Base-by-base conservation (phyloP, 2,113 vertebrate species). In the Silurus glanis region DNA sequence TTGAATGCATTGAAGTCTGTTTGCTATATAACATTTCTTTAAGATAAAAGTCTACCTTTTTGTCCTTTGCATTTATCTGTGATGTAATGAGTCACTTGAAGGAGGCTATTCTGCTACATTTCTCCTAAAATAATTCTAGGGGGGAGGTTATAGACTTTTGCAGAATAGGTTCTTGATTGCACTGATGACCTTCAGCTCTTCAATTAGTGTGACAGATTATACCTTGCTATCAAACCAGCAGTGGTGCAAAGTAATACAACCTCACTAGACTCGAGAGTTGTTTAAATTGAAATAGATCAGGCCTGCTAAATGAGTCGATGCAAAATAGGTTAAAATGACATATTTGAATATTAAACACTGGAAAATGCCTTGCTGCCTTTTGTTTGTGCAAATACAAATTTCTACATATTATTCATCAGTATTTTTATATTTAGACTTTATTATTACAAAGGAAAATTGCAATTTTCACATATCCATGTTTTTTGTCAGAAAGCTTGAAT, bases 141-240 rank as follows among this genome's bases (percentile, higher is more conserved):
- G 23, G 8, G 49, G 6, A 21, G 56, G 17, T 51, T 62, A 19
- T 76, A 79, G 25, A 66, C 28, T 59, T 80, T n/a, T 47, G 64
- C 2, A 37, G 76, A 25, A 79, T 56, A 67, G 74, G 21, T 80
- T 80, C 64, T 53, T 71, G 37, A 80, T 85, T 62, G 13, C 76
- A 85, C 28, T 58, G 62, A 81, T 80, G 84, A 85, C 76, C 84
- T 85, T 85, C 76, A 80, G 25, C 28, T 66, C 62, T 64, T 64
- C 51, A 69, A 67, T 45, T 37, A 69, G 62, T n/a, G 17, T 67
- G 61, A 78, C 61, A 67, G 23, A 78, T 64, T 51, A 78, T 66
- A 55, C 28, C 14, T 53, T n/a, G 62, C 62, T 56, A 25, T 17
- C 13, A 71, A 58, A 71, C 37, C 84, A 80, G 62, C 64, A 71